Evolutionary conservation across 2,797 vertebrate genomes (phyloP), one percentile per base, ranked within the genome.

Genomic region (Rhadinocentrus ornatus): DNA sequence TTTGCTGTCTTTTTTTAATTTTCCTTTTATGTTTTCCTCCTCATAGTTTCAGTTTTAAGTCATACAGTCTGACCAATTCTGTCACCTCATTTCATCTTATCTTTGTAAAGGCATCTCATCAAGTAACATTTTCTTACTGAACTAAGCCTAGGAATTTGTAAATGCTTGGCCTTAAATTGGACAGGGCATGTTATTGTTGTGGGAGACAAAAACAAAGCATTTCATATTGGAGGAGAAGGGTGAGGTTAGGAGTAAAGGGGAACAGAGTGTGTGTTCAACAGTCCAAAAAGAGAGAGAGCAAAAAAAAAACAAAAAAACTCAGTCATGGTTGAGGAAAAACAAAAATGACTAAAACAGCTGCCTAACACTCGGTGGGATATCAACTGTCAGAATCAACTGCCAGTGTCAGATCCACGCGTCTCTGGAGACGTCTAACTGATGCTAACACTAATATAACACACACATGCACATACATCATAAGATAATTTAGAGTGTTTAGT

Each of bases 331-430:
- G 73, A 86, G 62, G 62, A 74, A 85, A 88, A 88, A 86, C 76
- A 86, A 86, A 81, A 86, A 82, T 50, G 63, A 74, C 31, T 81
- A 73, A 89, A 87, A 79, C 90, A 92, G 86, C 89, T 92, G 91
- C 84, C 69, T 59, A 86, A 90, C 87, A 91, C 86, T 88, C 76
- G 41, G 77, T 11, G 82, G 84, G 77, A 82, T 86, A 88, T 91
- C 91, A 92, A 91, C 91, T 90, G 90, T 85, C 90, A 92, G 78
- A 88, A 86, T 81, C 82, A 91, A 91, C 91, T 87, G 89, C 84
- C 91, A 91, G 73, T 80, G 83, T 88, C 88, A 82, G 84, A 86
- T 78, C 74, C 78, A 69, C 83, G 3, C 71, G 85, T 91, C 91
- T 91, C 91, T 88, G 64, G 90, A 92, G 90, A 91, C 89, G 3